These are phyloP conservation scores for Baccha elongata DNA, from an alignment of 2,888 invertebrate genomes.

Conservation along the genomic window DNA sequence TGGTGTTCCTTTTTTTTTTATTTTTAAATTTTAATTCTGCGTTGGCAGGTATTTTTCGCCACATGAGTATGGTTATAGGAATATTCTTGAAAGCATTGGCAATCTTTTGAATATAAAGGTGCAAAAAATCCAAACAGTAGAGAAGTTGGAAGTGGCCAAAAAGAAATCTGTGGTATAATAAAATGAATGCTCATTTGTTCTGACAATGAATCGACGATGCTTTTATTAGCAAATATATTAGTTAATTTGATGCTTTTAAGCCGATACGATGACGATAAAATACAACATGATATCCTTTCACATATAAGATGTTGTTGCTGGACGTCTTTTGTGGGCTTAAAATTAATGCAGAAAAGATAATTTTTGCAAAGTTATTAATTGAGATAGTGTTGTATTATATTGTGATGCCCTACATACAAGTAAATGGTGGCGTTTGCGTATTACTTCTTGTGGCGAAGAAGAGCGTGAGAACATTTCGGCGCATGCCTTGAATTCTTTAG, in stretches of 20 bases:
- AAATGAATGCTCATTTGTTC: constrained; percentile 74
- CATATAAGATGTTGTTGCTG: neutral
- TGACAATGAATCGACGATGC: constrained; percentile 73
- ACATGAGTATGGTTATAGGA: constrained; percentile 31
- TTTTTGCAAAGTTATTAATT: constrained; percentile 66
- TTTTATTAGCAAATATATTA: constrained; percentile 74
- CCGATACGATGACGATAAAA: constrained; percentile 71
- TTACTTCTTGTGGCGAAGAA: neutral
- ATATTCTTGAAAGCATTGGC: neutral
- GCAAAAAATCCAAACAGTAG: neutral
- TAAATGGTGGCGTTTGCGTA: constrained; percentile 18
- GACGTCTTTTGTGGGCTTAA: constrained; percentile 1
- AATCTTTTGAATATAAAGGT: constrained; percentile 9
- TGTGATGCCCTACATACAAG: constrained; percentile 45
- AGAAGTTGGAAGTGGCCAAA: constrained; percentile 54
- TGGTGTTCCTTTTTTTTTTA: constrained; percentile 1
- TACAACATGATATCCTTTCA: constrained; percentile 55
- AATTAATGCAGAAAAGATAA: constrained; percentile 67
- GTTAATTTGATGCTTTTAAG: constrained; percentile 74
- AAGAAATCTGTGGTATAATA: constrained; percentile 53
- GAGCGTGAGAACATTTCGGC: constrained; percentile 19
- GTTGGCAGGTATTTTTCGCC: constrained; percentile 60
- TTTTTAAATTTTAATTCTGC: constrained; percentile 28
- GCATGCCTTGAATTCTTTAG: neutral
- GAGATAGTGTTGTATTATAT: constrained; percentile 36